phyloP scores from a whole-genome alignment of 2,888 invertebrate species.

The Lissonota sp. region DNA sequence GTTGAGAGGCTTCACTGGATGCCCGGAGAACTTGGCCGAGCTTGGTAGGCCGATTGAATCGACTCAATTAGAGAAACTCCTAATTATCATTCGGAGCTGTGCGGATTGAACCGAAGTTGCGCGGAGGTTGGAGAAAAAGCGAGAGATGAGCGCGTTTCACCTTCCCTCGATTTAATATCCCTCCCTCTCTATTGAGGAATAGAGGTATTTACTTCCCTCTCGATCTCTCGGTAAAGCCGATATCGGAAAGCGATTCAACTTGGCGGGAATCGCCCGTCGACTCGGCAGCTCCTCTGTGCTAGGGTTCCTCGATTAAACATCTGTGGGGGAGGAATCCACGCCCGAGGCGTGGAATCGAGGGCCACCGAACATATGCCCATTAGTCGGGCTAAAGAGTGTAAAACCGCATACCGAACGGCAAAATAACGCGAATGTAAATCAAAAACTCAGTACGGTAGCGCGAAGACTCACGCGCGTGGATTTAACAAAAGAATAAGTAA shows the following conservation, averaged over 20 bases:
- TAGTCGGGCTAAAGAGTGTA: no score
- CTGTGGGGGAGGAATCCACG: not conserved
- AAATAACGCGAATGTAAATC: no score
- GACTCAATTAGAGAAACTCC: constrained; percentile 78
- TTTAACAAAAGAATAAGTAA: no score
- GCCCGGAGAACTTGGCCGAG: constrained; percentile 35
- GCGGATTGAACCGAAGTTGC: not conserved
- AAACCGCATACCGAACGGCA: no score
- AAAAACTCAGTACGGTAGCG: no score
- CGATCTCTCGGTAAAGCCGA: constrained; percentile 60
- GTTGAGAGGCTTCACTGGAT: constrained; percentile 8
- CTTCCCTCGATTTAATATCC: no score
- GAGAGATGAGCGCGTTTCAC: constrained; percentile 1
- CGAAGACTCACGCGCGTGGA: no score
- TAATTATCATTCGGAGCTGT: constrained; percentile 74
- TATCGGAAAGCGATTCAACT: constrained; percentile 81
- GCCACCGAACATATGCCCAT: no score
- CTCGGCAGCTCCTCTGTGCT: constrained; percentile 29
- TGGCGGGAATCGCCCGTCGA: constrained; percentile 69
- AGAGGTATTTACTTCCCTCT: not conserved
- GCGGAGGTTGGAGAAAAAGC: not conserved
- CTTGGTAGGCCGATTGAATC: constrained; percentile 75
- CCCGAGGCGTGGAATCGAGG: constrained; percentile 2
- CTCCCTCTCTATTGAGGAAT: no score
- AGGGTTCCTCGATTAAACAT: constrained; percentile 45